Evolutionary conservation across 2,113 vertebrate species (phyloP).

Genomic region (western clawed frog (Xenopus tropicalis)): UCB_Xtro_10.0 CM004447.2:44318001-44318500

Average conservation of each 20-base stretch:
- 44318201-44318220: conserved; percentile 53
- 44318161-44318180: conserved; percentile 24
- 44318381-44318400: too few relatives aligned
- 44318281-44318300: too few relatives aligned
- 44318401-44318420: too few relatives aligned
- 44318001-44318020: conserved; percentile 55
- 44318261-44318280: too few relatives aligned
- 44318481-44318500: too few relatives aligned
- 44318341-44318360: too few relatives aligned
- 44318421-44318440: too few relatives aligned
- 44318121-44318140: conserved; percentile 48
- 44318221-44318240: conserved; percentile 53
- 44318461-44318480: too few relatives aligned
- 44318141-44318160: conserved; percentile 47
- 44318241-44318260: conserved; percentile 57
- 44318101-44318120: not conserved
- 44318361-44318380: too few relatives aligned
- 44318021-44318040: conserved; percentile 41
- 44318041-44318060: conserved; percentile 52
- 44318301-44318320: too few relatives aligned
- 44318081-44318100: conserved; percentile 59
- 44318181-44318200: conserved; percentile 51
- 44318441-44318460: too few relatives aligned
- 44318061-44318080: conserved; percentile 44
- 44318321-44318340: too few relatives aligned